A percentile compares a stretch with the other conserved stretches of the same genome.
phyloP scores from a whole-genome alignment of 2,113 vertebrate genomes.

The Tringa solitaria region DNA sequence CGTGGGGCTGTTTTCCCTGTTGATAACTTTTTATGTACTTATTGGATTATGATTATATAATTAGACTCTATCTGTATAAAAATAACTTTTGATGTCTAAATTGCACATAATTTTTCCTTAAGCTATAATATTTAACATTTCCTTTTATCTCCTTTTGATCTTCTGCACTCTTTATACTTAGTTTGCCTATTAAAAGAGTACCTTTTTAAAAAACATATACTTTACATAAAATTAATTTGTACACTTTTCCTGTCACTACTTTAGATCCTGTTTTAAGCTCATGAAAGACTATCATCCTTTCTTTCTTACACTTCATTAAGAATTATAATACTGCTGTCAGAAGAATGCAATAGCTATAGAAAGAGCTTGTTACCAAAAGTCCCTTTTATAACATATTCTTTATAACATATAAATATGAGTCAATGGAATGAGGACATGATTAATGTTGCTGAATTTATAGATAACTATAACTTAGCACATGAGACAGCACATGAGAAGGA shows the following conservation, averaged over 20 bases:
- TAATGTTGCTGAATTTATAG: slow-evolving; percentile 42
- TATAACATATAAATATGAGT: slow-evolving; percentile 17
- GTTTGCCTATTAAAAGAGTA: neutral
- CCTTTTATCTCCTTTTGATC: neutral
- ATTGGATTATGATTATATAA: neutral
- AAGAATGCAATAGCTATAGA: neutral
- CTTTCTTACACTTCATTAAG: neutral
- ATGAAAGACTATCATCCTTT: neutral
- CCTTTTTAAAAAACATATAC: fast-evolving
- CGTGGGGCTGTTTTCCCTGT: neutral
- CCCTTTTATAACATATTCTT: neutral
- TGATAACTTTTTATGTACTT: neutral
- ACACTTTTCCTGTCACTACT: neutral
- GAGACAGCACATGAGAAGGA: neutral
- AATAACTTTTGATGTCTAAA: neutral
- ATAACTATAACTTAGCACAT: slow-evolving; percentile 19
- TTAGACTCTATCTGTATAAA: neutral
- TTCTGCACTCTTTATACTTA: neutral
- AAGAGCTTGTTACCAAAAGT: slow-evolving; percentile 21
- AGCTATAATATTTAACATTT: neutral
- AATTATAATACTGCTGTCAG: neutral
- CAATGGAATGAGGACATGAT: slow-evolving; percentile 34
- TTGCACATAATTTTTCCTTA: neutral
- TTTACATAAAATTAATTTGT: neutral
- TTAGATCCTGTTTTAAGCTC: neutral